phyloP scores from a whole-genome alignment of 1,140 invertebrate species.

The Ylistrum balloti region DNA sequence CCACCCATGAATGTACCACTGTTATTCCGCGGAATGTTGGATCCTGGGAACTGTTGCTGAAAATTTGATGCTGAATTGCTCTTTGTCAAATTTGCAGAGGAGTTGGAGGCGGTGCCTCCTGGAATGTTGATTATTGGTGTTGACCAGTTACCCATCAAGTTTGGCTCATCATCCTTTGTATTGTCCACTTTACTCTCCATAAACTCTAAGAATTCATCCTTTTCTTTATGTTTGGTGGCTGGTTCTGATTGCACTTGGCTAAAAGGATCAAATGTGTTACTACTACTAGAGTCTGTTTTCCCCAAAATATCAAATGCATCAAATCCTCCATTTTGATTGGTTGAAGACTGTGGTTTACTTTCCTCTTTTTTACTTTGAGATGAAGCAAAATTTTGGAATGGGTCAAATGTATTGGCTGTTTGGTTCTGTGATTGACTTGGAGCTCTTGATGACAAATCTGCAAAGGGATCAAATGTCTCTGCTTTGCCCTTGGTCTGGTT shows the following conservation, averaged over 20 bases:
- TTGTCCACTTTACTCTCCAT: slow-evolving; percentile 62
- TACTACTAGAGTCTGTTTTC: slow-evolving; percentile 43
- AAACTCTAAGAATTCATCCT: slow-evolving; percentile 73
- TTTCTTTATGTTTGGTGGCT: slow-evolving; percentile 41
- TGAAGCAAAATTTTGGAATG: neutral
- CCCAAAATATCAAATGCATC: slow-evolving; percentile 47
- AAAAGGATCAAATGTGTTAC: slow-evolving; percentile 73
- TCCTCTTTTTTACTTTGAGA: slow-evolving; percentile 2
- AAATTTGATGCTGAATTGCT: slow-evolving; percentile 67
- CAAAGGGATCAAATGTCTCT: slow-evolving; percentile 70
- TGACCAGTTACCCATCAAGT: slow-evolving; percentile 79
- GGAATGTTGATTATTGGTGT: slow-evolving; percentile 58
- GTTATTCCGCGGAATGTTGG: slow-evolving; percentile 54
- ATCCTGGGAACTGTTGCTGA: slow-evolving; percentile 45
- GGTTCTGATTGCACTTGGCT: slow-evolving; percentile 42
- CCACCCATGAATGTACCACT: slow-evolving; percentile 58
- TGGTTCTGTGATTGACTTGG: slow-evolving; percentile 31
- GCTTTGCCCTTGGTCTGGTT: neutral
- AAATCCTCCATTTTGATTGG: slow-evolving; percentile 31
- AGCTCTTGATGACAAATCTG: slow-evolving; percentile 48
- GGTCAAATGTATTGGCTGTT: neutral
- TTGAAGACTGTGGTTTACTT: slow-evolving; percentile 47
- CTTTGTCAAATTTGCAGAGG: slow-evolving; percentile 61
- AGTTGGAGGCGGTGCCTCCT: slow-evolving; percentile 42
- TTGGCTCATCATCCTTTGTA: slow-evolving; percentile 58